Percentiles rank a stretch among this genome's conserved stretches.
Conservation (phyloP, 2,888 invertebrate species). For the Amorpha juglandis region DNA sequence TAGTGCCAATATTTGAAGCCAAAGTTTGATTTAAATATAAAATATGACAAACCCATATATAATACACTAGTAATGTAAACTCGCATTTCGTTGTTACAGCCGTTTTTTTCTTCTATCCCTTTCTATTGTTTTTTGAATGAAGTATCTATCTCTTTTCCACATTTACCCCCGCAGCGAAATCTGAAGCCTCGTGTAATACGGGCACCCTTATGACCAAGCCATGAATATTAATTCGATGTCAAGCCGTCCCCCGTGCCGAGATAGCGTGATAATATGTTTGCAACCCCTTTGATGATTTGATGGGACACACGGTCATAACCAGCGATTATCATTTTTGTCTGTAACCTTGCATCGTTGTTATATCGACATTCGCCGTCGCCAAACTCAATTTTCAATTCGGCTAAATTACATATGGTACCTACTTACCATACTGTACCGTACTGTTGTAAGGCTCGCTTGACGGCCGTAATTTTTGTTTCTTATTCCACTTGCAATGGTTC, state of each 20-base stretch:
- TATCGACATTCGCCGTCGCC: too few relatives aligned
- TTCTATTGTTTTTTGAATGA: background rate
- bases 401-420: too few relatives aligned
- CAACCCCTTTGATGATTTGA: constrained; percentile 18
- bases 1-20: too few relatives aligned
- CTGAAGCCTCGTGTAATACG: background rate
- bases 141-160: background rate
- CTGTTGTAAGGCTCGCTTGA: too few relatives aligned
- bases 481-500: too few relatives aligned
- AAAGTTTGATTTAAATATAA: too few relatives aligned
- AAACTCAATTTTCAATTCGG: too few relatives aligned
- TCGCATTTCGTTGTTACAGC: background rate
- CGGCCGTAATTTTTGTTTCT: too few relatives aligned
- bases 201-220: constrained; percentile 12
- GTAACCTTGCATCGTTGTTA: background rate
- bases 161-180: background rate
- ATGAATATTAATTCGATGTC: constrained; percentile 30
- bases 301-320: constrained; percentile 8
- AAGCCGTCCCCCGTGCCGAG: constrained; percentile 26
- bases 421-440: too few relatives aligned
- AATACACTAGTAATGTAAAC: background rate
- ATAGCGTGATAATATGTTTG: constrained; percentile 31
- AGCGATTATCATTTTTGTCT: background rate
- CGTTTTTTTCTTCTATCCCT: background rate
- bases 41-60: too few relatives aligned